A percentile compares a stretch with the other conserved stretches of the same genome.
These are phyloP conservation scores for Pseudonaja textilis DNA, from an alignment of 2,113 vertebrate genomes.

Conservation along the genomic window DNA sequence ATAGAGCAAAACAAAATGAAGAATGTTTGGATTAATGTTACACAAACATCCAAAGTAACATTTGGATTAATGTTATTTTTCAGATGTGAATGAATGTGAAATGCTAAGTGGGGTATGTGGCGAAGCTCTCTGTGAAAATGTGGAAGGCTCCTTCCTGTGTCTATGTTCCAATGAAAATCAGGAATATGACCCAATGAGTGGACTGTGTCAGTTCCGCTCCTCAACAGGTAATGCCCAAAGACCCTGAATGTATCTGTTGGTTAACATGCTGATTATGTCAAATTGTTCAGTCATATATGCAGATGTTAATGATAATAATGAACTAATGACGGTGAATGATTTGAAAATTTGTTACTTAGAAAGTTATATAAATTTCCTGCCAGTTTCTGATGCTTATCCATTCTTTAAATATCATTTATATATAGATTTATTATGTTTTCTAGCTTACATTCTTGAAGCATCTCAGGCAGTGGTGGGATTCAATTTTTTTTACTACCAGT, in stretches of 20 bases:
- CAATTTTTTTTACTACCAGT: no score
- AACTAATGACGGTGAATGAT: not conserved
- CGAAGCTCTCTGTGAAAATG: constrained; percentile 90
- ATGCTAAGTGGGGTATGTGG: constrained; percentile 90
- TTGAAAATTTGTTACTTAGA: not conserved
- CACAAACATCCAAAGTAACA: no score
- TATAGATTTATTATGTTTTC: not conserved
- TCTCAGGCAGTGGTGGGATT: not conserved
- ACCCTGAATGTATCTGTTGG: not conserved
- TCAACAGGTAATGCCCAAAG: constrained; percentile 73
- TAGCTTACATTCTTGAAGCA: not conserved
- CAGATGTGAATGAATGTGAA: constrained; percentile 96
- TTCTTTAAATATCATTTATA: not conserved
- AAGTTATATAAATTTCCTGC: not conserved
- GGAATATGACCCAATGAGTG: constrained; percentile 87
- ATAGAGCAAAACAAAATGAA: not conserved
- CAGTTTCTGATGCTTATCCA: not conserved
- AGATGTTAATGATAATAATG: not conserved
- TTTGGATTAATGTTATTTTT: constrained; percentile 51
- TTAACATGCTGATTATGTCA: not conserved
- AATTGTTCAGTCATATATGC: not conserved
- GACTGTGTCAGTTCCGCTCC: constrained; percentile 78
- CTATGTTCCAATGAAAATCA: constrained; percentile 83
- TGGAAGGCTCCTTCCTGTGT: constrained; percentile 88
- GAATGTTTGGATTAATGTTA: constrained; percentile 36